Conservation (phyloP, 2,797 vertebrate species). For the Melanotaenia parkinsoni region DNA sequence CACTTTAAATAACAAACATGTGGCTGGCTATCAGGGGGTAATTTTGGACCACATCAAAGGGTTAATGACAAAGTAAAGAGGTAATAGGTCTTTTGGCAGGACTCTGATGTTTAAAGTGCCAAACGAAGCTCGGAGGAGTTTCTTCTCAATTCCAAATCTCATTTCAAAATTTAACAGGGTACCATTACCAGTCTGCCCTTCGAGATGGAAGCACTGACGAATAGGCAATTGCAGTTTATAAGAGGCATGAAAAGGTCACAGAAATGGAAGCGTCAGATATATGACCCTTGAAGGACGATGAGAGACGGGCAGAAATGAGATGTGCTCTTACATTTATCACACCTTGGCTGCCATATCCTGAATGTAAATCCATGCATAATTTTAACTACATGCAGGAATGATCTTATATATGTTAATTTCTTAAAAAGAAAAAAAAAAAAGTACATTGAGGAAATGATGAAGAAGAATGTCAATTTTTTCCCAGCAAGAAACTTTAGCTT, state of each 20-base stretch:
- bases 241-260: conserved; percentile 72
- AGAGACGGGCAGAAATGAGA: conserved; percentile 28
- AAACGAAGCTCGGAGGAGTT: conserved; percentile 42
- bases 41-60: conserved; percentile 53
- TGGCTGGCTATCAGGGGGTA: conserved; percentile 44
- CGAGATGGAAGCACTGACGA: conserved; percentile 54
- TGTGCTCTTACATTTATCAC: conserved; percentile 21
- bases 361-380: conserved; percentile 9
- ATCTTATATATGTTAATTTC: background rate
- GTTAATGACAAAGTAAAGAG: conserved; percentile 38
- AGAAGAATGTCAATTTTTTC: background rate
- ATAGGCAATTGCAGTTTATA: conserved; percentile 68
- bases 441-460: background rate
- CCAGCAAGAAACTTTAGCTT: background rate
- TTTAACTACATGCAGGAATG: background rate
- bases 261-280: conserved; percentile 43
- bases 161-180: conserved; percentile 67
- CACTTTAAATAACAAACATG: conserved; percentile 58
- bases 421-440: background rate
- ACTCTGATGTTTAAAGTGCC: conserved; percentile 36
- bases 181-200: conserved; percentile 63
- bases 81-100: conserved; percentile 26
- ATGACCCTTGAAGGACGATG: conserved; percentile 60
- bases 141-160: conserved; percentile 63
- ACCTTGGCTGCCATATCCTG: conserved; percentile 8